Percentiles rank a stretch among this genome's conserved stretches.
These are phyloP conservation scores for Cheilinus undulatus DNA, from an alignment of 2,113 vertebrate species.

Conservation along the genomic window DNA sequence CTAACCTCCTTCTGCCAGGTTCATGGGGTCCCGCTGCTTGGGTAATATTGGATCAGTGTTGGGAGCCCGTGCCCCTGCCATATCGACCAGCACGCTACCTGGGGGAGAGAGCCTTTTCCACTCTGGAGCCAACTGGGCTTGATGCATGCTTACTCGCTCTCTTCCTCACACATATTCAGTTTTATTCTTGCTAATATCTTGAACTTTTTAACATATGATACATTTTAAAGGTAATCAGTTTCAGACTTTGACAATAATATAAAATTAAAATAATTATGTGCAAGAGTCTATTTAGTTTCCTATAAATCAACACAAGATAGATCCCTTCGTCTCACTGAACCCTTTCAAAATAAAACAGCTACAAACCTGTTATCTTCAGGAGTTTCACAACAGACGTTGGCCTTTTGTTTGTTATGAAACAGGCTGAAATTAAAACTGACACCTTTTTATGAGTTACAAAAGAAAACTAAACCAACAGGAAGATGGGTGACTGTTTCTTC, in stretches of 20 bases:
- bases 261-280: background rate
- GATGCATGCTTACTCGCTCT: background rate
- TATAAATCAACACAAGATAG: too few relatives aligned
- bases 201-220: background rate
- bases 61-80: constrained; percentile 84
- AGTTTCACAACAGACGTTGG: background rate
- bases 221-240: too few relatives aligned
- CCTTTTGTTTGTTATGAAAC: background rate
- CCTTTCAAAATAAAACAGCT: background rate
- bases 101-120: constrained; percentile 76
- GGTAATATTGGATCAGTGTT: constrained; percentile 97
- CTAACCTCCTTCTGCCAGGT: constrained; percentile 98
- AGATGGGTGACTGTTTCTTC: too few relatives aligned
- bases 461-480: too few relatives aligned
- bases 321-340: too few relatives aligned
- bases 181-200: background rate
- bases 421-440: too few relatives aligned
- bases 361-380: too few relatives aligned
- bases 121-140: constrained; percentile 50
- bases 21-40: constrained; percentile 91
- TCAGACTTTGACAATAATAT: too few relatives aligned
- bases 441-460: too few relatives aligned
- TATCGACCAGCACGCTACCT: constrained; percentile 82
- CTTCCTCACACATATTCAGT: background rate
- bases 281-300: background rate